Evolutionary conservation across 1,140 invertebrate genomes (phyloP).

Genomic region (Brachystomella parvula): DNA sequence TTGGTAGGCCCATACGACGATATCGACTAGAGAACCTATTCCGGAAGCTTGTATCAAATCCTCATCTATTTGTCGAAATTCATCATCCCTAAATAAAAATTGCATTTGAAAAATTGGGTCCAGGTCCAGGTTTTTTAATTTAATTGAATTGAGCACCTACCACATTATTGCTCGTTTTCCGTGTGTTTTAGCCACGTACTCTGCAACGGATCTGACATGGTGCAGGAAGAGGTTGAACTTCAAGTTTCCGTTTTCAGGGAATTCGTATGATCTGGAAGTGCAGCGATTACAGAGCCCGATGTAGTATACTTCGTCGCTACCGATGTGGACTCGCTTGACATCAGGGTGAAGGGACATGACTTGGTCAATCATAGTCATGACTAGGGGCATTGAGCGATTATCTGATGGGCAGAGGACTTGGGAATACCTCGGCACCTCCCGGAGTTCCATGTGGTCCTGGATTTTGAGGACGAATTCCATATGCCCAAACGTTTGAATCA

Average conservation of each 20-base stretch:
- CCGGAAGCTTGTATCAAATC: conserved; percentile 50
- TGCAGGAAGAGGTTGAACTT: conserved; percentile 48
- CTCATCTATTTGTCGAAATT: conserved; percentile 51
- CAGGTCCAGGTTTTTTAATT: conserved; percentile 38
- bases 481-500: conserved; percentile 55
- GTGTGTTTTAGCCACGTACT: conserved; percentile 55
- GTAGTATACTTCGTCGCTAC: conserved; percentile 67
- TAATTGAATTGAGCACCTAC: conserved; percentile 33
- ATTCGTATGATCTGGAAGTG: conserved; percentile 42
- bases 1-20: conserved; percentile 53
- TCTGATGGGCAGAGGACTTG: conserved; percentile 46
- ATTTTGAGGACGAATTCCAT: conserved; percentile 53
- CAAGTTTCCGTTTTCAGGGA: conserved; percentile 41
- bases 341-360: conserved; percentile 49
- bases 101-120: conserved; percentile 49
- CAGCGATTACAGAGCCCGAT: conserved; percentile 47
- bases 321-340: conserved; percentile 66
- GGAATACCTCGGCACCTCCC: conserved; percentile 50
- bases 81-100: conserved; percentile 58
- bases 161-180: conserved; percentile 2
- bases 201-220: conserved; percentile 51
- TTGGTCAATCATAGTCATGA: conserved; percentile 50
- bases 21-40: conserved; percentile 45
- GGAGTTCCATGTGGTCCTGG: conserved; percentile 45
- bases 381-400: conserved; percentile 45